A percentile compares a stretch with the other conserved stretches of the same genome.
Evolutionary conservation across 2,797 vertebrate genomes (phyloP).

Genomic region (Neomorphus geoffroyi): DNA sequence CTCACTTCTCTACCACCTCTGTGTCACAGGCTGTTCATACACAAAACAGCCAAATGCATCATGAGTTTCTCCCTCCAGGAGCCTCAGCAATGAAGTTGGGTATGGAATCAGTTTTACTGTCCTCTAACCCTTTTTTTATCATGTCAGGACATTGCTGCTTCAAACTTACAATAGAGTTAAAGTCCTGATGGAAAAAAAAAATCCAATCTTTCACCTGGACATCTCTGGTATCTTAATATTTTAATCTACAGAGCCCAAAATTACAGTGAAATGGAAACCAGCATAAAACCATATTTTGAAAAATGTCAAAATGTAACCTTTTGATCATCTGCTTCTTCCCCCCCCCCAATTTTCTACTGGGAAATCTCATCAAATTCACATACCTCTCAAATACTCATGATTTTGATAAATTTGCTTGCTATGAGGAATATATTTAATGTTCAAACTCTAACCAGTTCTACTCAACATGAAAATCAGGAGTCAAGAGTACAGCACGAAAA

Average conservation of each 20-base stretch:
- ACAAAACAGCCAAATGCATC: not conserved
- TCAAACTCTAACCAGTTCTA: not conserved
- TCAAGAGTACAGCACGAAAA: not conserved
- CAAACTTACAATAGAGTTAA: not conserved
- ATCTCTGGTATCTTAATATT: not conserved
- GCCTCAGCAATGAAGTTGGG: not conserved
- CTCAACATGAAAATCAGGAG: not conserved
- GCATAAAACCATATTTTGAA: not conserved
- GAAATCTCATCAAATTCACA: not conserved
- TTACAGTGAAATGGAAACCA: not conserved
- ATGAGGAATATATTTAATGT: not conserved
- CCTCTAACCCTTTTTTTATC: not conserved
- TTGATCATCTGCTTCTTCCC: not conserved
- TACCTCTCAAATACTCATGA: not conserved
- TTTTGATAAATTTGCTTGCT: not conserved
- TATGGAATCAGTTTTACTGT: not conserved
- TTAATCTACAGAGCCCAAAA: not conserved
- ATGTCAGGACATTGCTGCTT: not conserved
- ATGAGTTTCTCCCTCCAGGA: not conserved
- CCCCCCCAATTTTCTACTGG: not conserved
- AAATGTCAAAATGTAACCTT: not conserved
- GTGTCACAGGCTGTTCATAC: not conserved
- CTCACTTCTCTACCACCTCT: not conserved
- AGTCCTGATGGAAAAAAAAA: not conserved
- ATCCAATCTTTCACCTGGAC: not conserved